These are phyloP conservation scores for Zophobas morio DNA, from an alignment of 1,140 invertebrate genomes.

Conservation along the genomic window DNA sequence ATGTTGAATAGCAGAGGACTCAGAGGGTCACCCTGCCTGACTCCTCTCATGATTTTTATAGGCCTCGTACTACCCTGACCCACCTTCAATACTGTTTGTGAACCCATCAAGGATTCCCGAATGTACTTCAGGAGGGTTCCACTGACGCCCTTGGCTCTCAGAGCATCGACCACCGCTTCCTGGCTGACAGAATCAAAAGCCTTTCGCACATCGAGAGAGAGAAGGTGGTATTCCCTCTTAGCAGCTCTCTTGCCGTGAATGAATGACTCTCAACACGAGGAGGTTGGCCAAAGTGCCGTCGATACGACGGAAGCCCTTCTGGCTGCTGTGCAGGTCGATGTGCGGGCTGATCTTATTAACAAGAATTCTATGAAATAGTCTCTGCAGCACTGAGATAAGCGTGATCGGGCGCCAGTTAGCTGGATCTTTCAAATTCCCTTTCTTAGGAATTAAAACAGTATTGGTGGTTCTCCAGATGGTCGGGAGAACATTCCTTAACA, in stretches of 20 bases:
- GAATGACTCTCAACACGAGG: conserved; percentile 60
- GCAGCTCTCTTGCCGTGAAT: conserved; percentile 60
- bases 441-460: conserved; percentile 48
- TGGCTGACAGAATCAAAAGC: conserved; percentile 65
- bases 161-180: conserved; percentile 54
- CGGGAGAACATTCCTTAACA: conserved; percentile 14
- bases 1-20: conserved; percentile 69
- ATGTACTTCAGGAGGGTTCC: not conserved
- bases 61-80: no score
- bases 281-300: conserved; percentile 64
- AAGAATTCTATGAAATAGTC: conserved; percentile 55
- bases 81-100: not conserved
- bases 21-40: conserved; percentile 70
- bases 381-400: conserved; percentile 28
- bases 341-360: conserved; percentile 60
- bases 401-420: conserved; percentile 53
- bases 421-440: conserved; percentile 14
- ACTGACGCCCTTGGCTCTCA: conserved; percentile 56
- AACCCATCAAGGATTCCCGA: not conserved
- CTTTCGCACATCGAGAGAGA: conserved; percentile 62
- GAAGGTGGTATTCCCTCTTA: conserved; percentile 61
- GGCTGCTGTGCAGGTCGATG: conserved; percentile 58
- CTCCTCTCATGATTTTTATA: conserved; percentile 64
- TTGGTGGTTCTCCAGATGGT: conserved; percentile 7
- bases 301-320: conserved; percentile 61